Conservation (phyloP, 1,140 invertebrate genomes). For the Sipha flava region DNA sequence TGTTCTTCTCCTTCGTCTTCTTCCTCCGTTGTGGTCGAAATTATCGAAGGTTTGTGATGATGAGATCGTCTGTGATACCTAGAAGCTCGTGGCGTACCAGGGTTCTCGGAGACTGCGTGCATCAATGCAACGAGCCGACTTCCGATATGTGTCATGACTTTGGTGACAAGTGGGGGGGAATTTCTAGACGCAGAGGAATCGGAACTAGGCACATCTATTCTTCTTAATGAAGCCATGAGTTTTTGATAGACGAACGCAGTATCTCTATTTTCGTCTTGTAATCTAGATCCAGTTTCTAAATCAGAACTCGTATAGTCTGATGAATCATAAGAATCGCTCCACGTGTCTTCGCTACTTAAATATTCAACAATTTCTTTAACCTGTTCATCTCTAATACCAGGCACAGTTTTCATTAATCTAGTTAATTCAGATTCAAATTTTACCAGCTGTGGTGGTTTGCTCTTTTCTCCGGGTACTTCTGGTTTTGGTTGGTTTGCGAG, state of each 20-base stretch:
- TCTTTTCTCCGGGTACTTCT: constrained; percentile 34
- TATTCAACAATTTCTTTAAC: constrained; percentile 86
- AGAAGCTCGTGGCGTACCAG: constrained; percentile 37
- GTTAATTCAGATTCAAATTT: constrained; percentile 84
- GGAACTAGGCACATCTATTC: constrained; percentile 53
- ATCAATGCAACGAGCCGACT: constrained; percentile 79
- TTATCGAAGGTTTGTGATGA: constrained; percentile 31
- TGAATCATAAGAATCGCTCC: constrained; percentile 85
- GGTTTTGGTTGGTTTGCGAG: constrained; percentile 49
- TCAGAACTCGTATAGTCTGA: constrained; percentile 85
- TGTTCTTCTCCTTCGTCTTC: constrained; percentile 59
- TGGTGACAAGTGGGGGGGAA: constrained; percentile 77
- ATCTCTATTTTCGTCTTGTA: constrained; percentile 65
- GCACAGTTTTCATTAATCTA: constrained; percentile 82
- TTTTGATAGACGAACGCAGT: constrained; percentile 76
- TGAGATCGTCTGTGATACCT: constrained; percentile 38
- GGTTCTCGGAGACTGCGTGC: constrained; percentile 79
- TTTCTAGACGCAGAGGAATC: constrained; percentile 52
- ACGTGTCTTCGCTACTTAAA: constrained; percentile 80
- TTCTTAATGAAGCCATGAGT: constrained; percentile 67
- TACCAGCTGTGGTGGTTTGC: constrained; percentile 70
- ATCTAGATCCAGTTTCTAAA: constrained; percentile 60
- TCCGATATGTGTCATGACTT: constrained; percentile 87
- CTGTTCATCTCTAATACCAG: constrained; percentile 79
- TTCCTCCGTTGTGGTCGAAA: constrained; percentile 20